Conservation (phyloP, 2,797 vertebrate species). For the Chelonia mydas region DNA sequence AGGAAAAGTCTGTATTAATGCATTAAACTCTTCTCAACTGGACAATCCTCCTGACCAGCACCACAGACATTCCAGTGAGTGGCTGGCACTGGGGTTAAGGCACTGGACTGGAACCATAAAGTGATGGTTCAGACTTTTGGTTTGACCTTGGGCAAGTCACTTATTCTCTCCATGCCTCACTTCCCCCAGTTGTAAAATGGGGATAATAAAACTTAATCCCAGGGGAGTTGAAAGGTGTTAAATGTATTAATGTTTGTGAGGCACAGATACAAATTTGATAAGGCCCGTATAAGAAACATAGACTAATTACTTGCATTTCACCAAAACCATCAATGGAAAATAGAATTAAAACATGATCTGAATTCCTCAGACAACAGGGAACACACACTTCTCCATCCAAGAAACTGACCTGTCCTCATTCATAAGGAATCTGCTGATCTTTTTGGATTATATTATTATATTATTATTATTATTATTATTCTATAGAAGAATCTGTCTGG, state of each 20-base stretch:
- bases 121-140: too few relatives aligned
- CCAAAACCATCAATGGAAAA: neutral
- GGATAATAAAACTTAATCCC: neutral
- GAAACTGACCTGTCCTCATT: neutral
- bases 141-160: too few relatives aligned
- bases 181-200: neutral
- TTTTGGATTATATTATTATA: too few relatives aligned
- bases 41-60: too few relatives aligned
- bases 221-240: neutral
- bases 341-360: neutral
- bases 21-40: too few relatives aligned
- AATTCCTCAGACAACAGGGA: neutral
- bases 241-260: neutral
- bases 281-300: neutral
- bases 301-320: neutral
- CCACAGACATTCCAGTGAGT: too few relatives aligned
- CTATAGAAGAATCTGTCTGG: neutral
- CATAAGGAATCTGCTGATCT: too few relatives aligned
- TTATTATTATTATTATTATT: too few relatives aligned
- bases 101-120: too few relatives aligned
- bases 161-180: neutral
- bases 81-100: too few relatives aligned
- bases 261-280: neutral
- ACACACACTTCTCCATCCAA: neutral
- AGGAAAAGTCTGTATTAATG: too few relatives aligned